Conservation (phyloP, 1,140 invertebrate species). For the Pseudomyrmex gracilis region DNA sequence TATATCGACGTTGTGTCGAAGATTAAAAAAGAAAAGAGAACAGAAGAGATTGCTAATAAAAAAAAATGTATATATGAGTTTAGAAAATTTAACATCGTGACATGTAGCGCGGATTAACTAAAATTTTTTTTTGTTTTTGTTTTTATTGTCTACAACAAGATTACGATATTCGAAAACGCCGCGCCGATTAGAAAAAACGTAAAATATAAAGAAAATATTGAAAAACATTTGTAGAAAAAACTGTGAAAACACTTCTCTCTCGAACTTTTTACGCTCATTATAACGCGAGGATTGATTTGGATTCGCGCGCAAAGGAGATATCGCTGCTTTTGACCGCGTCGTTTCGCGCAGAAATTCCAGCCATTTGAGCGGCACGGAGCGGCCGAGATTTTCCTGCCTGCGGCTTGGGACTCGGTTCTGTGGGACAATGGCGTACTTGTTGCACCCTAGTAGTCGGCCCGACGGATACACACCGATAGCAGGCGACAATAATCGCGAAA, state of each 20-base stretch:
- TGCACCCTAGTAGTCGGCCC: conserved; percentile 66
- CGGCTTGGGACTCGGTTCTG: conserved; percentile 20
- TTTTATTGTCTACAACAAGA: too few relatives aligned
- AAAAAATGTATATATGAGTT: neutral
- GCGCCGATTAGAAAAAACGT: too few relatives aligned
- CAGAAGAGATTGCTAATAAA: neutral
- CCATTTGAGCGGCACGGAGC: neutral
- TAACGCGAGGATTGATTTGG: too few relatives aligned
- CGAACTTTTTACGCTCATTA: too few relatives aligned
- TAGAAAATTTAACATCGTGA: neutral
- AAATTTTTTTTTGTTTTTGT: too few relatives aligned
- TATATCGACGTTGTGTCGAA: neutral
- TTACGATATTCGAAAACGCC: too few relatives aligned
- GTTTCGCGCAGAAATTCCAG: neutral
- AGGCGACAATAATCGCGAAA: neutral
- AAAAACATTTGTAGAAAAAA: too few relatives aligned
- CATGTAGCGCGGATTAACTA: neutral
- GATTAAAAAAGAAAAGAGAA: too few relatives aligned
- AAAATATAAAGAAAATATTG: too few relatives aligned
- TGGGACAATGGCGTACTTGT: conserved; percentile 81
- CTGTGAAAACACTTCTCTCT: too few relatives aligned
- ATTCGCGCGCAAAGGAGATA: too few relatives aligned
- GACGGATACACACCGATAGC: neutral
- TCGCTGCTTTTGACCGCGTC: too few relatives aligned
- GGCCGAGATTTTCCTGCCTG: conserved; percentile 43